Base-by-base conservation (phyloP, 30 jellyfish, hydroid and myxozoan genomes). In the Rhopilema esculentum region DNA sequence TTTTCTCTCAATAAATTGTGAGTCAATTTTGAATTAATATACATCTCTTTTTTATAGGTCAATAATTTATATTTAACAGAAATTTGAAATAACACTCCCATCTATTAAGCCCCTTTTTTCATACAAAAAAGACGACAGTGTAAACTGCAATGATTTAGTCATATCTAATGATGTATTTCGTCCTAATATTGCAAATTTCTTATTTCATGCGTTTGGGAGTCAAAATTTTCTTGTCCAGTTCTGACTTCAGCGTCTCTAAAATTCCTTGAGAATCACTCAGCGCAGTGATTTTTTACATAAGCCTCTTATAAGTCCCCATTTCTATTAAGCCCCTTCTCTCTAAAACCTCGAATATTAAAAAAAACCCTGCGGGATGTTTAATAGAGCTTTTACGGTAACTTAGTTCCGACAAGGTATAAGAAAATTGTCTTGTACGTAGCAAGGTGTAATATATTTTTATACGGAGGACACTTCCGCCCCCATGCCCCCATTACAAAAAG, bases 11-110 rank as follows among this genome's bases (percentile, higher is more conserved):
- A 63, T 63, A 24, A 63, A 63, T 63, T 63, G 72, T 24, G 72
- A 63, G 72, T 63, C 72, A 63, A 63, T 18, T 63, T 63, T 63
- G 72, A 63, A 63, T 63, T 63, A 63, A 63, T 18, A 63, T 63
- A 40, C 12, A n/a, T n/a, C n/a, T n/a, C n/a, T n/a, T n/a, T n/a
- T n/a, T n/a, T n/a, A n/a, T n/a, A 40, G 12, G 6, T 40, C 12
- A 6, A 40, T 40, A 40, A 2, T 2, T 12, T 40, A 40, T 64
- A 64, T 64, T 64, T 2, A 64, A 25, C 74, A 21, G 74, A 2
- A 64, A 64, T 64, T 64, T 64, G 74, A 64, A 64, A 64, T 20
- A 64, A 25, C 74, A 8, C 74, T 18, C 74, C 31, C 74, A 8
- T 64, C 74, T 64, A 64, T 64, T 25, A 64, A 64, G 74, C 74